Evolutionary conservation across 2,888 invertebrate genomes (phyloP).

Genomic region (Sarcophaga caerulescens): DNA sequence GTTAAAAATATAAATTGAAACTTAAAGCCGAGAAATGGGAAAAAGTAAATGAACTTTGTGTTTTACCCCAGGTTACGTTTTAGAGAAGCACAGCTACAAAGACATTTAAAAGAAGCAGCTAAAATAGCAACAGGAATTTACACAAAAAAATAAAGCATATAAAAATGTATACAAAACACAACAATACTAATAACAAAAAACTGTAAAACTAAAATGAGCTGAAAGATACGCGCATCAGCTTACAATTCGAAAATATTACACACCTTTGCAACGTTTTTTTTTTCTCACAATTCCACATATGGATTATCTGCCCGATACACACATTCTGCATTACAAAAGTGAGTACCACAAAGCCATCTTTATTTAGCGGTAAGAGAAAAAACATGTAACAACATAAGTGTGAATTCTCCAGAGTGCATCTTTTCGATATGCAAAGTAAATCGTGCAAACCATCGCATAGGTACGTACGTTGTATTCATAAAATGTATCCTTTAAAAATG

Average conservation of each 20-base stretch:
- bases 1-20: constrained; percentile 16
- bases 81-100: constrained; percentile 19
- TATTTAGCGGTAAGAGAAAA: constrained; percentile 3
- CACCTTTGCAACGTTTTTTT: neutral
- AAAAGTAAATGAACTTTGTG: constrained; percentile 51
- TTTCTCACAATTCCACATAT: neutral
- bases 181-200: constrained; percentile 19
- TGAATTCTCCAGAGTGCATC: constrained; percentile 50
- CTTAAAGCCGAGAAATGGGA: neutral
- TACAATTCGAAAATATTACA: neutral
- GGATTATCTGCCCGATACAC: constrained; percentile 32
- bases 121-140: constrained; percentile 54
- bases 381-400: constrained; percentile 32
- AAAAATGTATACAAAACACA: neutral
- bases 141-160: constrained; percentile 4
- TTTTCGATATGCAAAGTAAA: constrained; percentile 62
- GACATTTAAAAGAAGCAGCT: neutral
- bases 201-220: neutral
- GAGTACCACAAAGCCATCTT: neutral
- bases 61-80: constrained; percentile 28
- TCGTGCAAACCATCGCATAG: neutral
- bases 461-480: neutral
- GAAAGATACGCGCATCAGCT: neutral
- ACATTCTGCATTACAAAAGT: neutral
- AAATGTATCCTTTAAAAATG: no score